Evolutionary conservation across 2,888 invertebrate species (phyloP).

Genomic region (Cerceris ruficornis): DNA sequence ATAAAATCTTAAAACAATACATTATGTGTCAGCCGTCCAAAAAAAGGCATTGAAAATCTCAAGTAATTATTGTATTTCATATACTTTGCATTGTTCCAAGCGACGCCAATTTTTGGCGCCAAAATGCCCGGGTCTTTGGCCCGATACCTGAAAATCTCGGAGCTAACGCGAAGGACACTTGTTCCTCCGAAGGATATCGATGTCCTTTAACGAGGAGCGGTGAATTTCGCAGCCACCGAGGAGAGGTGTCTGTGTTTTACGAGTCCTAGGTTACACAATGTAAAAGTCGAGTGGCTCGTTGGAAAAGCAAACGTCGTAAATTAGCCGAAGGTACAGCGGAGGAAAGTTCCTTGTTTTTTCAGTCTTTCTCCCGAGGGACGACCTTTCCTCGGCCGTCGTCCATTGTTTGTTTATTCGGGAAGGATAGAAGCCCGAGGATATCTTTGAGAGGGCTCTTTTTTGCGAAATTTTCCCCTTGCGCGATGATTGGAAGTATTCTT

Average conservation of each 20-base stretch:
- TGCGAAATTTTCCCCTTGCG: neutral
- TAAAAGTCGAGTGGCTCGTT: slow-evolving; percentile 12
- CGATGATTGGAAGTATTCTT: neutral
- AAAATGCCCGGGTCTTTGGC: no score
- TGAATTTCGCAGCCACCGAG: slow-evolving; percentile 35
- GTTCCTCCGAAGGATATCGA: slow-evolving; percentile 39
- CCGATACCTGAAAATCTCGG: neutral
- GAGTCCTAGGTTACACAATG: slow-evolving; percentile 51
- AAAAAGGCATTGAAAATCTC: no score
- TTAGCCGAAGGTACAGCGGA: slow-evolving; percentile 3
- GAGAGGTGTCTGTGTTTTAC: slow-evolving; percentile 46
- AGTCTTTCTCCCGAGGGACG: neutral
- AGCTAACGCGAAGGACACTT: neutral
- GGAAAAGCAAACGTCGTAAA: slow-evolving; percentile 43
- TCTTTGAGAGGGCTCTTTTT: no score
- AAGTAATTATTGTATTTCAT: no score
- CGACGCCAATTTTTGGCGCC: no score
- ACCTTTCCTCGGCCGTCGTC: neutral
- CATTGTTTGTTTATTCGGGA: slow-evolving; percentile 16
- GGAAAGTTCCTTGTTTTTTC: slow-evolving; percentile 24
- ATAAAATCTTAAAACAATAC: no score
- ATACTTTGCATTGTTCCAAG: no score
- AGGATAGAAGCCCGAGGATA: neutral
- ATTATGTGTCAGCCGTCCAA: no score
- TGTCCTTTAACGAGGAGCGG: slow-evolving; percentile 48